Percentiles rank a stretch among this genome's conserved stretches.
phyloP scores from a whole-genome alignment of 2,888 invertebrate genomes.

The Agriotes lineatus region DNA sequence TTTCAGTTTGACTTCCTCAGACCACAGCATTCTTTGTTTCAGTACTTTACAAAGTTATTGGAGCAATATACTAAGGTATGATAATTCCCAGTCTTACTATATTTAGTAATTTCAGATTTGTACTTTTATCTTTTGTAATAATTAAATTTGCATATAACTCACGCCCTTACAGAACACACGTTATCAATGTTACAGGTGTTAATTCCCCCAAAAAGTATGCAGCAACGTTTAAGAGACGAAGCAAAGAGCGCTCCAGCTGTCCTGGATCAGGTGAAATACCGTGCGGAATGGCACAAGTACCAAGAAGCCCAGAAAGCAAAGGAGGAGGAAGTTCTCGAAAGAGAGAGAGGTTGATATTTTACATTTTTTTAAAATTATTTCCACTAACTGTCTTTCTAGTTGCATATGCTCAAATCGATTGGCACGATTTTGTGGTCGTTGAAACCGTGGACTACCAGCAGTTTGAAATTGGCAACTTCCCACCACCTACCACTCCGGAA shows the following conservation, averaged over 20 bases:
- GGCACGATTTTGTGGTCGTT: constrained; percentile 99
- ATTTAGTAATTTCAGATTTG: neutral
- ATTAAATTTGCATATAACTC: too few species aligned
- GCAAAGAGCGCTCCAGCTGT: constrained; percentile 75
- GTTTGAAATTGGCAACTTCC: constrained; percentile 95
- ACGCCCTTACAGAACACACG: too few species aligned
- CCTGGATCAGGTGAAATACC: constrained; percentile 91
- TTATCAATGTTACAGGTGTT: too few species aligned
- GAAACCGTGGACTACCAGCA: constrained; percentile 99
- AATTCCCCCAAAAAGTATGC: constrained; percentile 93
- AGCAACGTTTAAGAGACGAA: constrained; percentile 83
- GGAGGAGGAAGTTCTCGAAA: constrained; percentile 95
- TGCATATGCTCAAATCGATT: constrained; percentile 98
- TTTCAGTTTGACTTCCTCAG: constrained; percentile 99
- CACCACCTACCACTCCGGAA: constrained; percentile 96
- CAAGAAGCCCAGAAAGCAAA: constrained; percentile 93
- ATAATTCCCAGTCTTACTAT: neutral
- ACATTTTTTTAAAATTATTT: constrained; percentile 1
- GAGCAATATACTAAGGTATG: constrained; percentile 97
- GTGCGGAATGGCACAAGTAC: constrained; percentile 97
- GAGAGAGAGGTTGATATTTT: constrained; percentile 79
- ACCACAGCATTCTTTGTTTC: constrained; percentile 98
- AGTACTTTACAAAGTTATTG: constrained; percentile 96
- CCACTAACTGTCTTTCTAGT: constrained; percentile 65
- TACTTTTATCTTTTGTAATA: too few species aligned